These are phyloP conservation scores for Akabosia matsudoensis DNA, from an alignment of 1,140 invertebrate species.

Conservation along the genomic window DNA sequence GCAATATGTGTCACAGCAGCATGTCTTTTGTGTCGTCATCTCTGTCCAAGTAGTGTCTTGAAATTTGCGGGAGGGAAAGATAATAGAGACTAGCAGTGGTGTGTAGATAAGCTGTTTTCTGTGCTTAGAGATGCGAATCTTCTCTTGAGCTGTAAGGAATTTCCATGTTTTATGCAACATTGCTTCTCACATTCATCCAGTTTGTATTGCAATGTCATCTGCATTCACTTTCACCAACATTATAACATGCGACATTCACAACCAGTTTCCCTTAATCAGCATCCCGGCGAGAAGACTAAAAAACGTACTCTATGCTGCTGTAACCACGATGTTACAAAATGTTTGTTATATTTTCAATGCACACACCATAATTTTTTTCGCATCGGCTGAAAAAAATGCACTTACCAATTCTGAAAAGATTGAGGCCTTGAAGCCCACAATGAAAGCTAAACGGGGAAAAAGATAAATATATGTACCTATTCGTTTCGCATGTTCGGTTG, in stretches of 20 bases:
- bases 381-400: too few relatives aligned
- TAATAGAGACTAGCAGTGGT: neutral
- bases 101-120: neutral
- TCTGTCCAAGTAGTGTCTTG: neutral
- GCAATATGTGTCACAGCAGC: conserved; percentile 13
- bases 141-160: neutral
- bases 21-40: neutral
- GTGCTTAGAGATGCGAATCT: neutral
- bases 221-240: neutral
- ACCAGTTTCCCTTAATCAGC: neutral
- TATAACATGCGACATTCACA: neutral
- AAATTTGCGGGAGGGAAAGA: neutral
- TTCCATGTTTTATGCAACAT: conserved; percentile 17
- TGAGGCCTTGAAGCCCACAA: too few relatives aligned
- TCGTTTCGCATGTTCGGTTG: too few relatives aligned
- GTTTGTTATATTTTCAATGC: neutral
- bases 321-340: neutral
- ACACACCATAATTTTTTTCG: too few relatives aligned
- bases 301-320: neutral
- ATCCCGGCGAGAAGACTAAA: neutral
- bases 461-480: too few relatives aligned
- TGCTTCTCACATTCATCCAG: neutral
- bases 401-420: too few relatives aligned
- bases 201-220: conserved; percentile 8
- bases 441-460: too few relatives aligned